Base-by-base conservation (phyloP, 1,140 invertebrate genomes). In the Pseudomyrmex concolor region DNA sequence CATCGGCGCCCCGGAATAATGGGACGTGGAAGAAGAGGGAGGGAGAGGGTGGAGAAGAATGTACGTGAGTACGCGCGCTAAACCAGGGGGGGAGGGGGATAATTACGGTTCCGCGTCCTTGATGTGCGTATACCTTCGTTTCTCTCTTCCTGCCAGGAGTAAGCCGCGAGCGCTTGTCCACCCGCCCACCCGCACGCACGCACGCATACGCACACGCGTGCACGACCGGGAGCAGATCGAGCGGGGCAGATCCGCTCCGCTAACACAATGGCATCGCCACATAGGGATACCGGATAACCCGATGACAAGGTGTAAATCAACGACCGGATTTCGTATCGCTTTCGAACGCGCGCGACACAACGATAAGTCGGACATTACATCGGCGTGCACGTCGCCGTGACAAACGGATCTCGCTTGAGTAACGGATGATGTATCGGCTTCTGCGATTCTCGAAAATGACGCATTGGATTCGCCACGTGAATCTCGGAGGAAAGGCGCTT, bases 291-390 rank as follows among this genome's bases (percentile, higher is more conserved):
- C 64, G 84, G 76, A 84, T 86, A 84, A 68, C 67, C 71, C 63
- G 84, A 85, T 84, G 76, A 84, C 84, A 82, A 87, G 84, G 83
- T 87, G 84, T 90, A 89, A 91, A 91, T 90, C 86, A 90, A 77
- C 73, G 67, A 13, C 50, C 54, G 85, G 77, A 62, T 74, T 64
- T 64, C 51, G 68, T 83, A 83, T 87, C 87, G 71, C 86, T 84
- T 85, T 73, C 67, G 57, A 71, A 72, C 64, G 64, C 67, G 64
- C 67, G 78, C 78, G 77, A 15, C n/a, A 54, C 70, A 80, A 86
- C 85, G 86, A 87, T 77, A 86, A 87, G 85, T 87, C 74, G 85
- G 77, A 70, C 71, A 86, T 83, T 64, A 77, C 66, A 34, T 34
- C 71, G 64, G 66, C 45, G 50, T 66, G 84, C 25, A 64, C 34